These are phyloP conservation scores for Drosophila malerkotliana DNA, from an alignment of 1,140 invertebrate species.

Conservation along the genomic window DNA sequence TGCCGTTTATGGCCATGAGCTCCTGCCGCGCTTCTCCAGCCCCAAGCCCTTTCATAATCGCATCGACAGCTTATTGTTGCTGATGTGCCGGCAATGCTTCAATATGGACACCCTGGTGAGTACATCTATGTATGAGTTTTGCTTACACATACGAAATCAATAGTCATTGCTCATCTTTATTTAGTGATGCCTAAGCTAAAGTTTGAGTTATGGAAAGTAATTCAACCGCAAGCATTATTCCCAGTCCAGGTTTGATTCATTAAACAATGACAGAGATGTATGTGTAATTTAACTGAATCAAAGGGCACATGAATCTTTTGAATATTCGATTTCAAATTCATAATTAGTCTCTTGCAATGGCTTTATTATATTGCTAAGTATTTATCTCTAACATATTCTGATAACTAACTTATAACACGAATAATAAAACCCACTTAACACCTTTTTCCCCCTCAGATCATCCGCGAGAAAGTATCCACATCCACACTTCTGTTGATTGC, in stretches of 20 bases:
- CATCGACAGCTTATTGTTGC: conserved; percentile 87
- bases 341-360: too few species aligned
- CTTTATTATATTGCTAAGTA: too few species aligned
- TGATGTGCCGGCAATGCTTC: conserved; percentile 87
- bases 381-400: too few species aligned
- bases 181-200: background rate
- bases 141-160: background rate
- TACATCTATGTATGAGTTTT: background rate
- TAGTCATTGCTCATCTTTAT: background rate
- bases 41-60: conserved; percentile 87
- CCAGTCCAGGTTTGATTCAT: background rate
- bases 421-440: background rate
- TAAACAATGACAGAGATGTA: background rate
- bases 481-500: conserved; percentile 91
- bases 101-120: conserved; percentile 88
- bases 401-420: too few species aligned
- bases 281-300: background rate
- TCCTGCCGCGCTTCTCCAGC: conserved; percentile 87
- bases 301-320: background rate
- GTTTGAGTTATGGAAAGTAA: background rate
- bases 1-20: conserved; percentile 86
- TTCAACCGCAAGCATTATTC: background rate
- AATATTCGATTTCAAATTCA: too few species aligned
- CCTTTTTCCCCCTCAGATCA: conserved; percentile 85
- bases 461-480: conserved; percentile 92